Evolutionary conservation across 2,113 vertebrate species (phyloP).

Genomic region (Calyptomena viridis): DNA sequence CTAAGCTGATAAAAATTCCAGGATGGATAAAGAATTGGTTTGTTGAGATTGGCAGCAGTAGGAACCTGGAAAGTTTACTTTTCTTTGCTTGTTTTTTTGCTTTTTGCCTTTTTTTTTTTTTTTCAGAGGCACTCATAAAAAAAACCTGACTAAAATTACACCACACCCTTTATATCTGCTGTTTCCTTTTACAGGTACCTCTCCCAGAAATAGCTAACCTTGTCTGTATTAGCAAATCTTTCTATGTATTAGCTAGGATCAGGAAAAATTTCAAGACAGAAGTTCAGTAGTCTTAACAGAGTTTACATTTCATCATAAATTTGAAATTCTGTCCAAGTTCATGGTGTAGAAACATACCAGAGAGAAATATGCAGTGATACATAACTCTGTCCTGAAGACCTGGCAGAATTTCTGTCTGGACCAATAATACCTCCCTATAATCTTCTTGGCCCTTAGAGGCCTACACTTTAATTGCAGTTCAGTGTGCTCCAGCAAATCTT

Average conservation of each 20-base stretch:
- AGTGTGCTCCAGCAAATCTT: neutral
- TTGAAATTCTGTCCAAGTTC: slow-evolving; percentile 28
- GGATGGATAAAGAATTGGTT: slow-evolving; percentile 36
- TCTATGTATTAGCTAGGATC: neutral
- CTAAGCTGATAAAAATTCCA: slow-evolving; percentile 46
- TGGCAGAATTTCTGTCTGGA: slow-evolving; percentile 51
- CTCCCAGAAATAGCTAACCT: neutral
- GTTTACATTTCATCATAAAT: slow-evolving; percentile 35
- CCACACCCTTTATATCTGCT: neutral
- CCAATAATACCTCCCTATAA: slow-evolving; percentile 24
- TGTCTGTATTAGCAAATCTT: neutral
- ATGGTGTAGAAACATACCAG: slow-evolving; percentile 5
- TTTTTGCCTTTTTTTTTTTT: neutral
- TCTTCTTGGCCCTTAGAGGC: neutral
- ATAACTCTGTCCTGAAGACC: slow-evolving; percentile 36
- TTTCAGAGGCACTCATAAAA: neutral
- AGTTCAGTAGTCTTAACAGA: slow-evolving; percentile 32
- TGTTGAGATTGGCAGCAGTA: slow-evolving; percentile 31
- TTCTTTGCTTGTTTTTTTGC: neutral
- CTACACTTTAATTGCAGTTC: neutral
- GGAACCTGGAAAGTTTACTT: neutral
- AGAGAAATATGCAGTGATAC: neutral
- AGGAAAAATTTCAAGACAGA: neutral
- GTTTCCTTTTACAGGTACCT: slow-evolving; percentile 12
- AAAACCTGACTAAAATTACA: neutral